Conservation (phyloP, 2,888 invertebrate species). For the Nycteola revayana region DNA sequence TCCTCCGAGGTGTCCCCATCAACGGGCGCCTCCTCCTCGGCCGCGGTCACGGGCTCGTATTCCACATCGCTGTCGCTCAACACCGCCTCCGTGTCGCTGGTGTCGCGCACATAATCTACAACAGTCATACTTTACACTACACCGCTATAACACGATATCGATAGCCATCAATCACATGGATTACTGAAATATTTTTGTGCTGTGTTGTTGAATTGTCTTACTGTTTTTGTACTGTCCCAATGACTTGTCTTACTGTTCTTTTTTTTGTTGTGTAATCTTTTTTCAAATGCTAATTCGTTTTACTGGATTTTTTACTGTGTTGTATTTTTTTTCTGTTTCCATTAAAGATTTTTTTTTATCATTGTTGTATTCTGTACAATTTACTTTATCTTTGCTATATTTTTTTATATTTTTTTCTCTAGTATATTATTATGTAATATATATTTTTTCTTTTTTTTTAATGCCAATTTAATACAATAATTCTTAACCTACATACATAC, state of each 20-base stretch:
- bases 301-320: too few relatives aligned
- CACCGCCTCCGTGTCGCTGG: slow-evolving; percentile 64
- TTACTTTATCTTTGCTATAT: too few relatives aligned
- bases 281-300: too few relatives aligned
- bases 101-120: slow-evolving; percentile 80
- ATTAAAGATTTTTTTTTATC: background rate
- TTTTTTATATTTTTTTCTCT: too few relatives aligned
- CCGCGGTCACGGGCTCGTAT: slow-evolving; percentile 45
- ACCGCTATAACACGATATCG: slow-evolving; percentile 2
- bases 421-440: too few relatives aligned
- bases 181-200: slow-evolving; percentile 19
- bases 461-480: slow-evolving; percentile 16
- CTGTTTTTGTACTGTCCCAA: slow-evolving; percentile 12
- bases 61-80: slow-evolving; percentile 34
- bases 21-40: slow-evolving; percentile 63
- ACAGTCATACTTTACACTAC: slow-evolving; percentile 40
- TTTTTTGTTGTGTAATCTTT: too few relatives aligned
- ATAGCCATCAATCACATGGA: slow-evolving; percentile 16
- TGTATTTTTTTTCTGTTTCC: slow-evolving; percentile 1
- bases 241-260: background rate
- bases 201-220: slow-evolving; percentile 16
- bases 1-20: slow-evolving; percentile 73
- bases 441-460: slow-evolving; percentile 12
- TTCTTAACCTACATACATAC: slow-evolving; percentile 17
- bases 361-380: too few relatives aligned